Evolutionary conservation across 92 coral and sea anemone species (phyloP).

Genomic region (Phenganax marumi): DNA sequence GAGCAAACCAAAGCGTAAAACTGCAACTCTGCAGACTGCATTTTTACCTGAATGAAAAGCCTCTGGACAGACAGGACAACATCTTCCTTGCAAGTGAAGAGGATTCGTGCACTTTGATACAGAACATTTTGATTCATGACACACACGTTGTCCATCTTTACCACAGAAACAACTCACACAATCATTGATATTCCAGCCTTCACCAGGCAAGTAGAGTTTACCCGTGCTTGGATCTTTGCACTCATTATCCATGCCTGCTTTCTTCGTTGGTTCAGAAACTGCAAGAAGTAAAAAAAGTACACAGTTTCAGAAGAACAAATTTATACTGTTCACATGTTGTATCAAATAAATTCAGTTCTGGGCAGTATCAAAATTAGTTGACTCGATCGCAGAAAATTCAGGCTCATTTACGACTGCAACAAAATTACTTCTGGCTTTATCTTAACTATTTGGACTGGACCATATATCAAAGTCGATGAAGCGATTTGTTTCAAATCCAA

Average conservation of each 20-base stretch:
- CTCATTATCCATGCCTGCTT: constrained; percentile 58
- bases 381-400: too few species aligned
- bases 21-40: neutral
- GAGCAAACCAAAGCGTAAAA: neutral
- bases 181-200: constrained; percentile 91
- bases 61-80: constrained; percentile 88
- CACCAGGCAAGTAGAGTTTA: constrained; percentile 77
- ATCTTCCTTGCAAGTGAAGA: constrained; percentile 76
- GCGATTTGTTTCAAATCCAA: too few species aligned
- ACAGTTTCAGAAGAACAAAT: too few species aligned
- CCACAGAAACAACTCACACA: constrained; percentile 92
- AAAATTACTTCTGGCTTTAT: too few species aligned
- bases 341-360: too few species aligned
- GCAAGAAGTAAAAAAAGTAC: neutral
- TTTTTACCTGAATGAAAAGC: constrained; percentile 35
- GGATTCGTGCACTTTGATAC: constrained; percentile 77
- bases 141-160: constrained; percentile 76
- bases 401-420: too few species aligned
- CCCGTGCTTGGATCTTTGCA: constrained; percentile 81
- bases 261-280: constrained; percentile 45
- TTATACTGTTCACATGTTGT: too few species aligned
- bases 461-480: too few species aligned
- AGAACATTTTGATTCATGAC: constrained; percentile 85
- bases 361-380: too few species aligned
- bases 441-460: too few species aligned